phyloP scores from a whole-genome alignment of 2,113 vertebrate genomes.

The Oncorhynchus tshawytscha region DNA sequence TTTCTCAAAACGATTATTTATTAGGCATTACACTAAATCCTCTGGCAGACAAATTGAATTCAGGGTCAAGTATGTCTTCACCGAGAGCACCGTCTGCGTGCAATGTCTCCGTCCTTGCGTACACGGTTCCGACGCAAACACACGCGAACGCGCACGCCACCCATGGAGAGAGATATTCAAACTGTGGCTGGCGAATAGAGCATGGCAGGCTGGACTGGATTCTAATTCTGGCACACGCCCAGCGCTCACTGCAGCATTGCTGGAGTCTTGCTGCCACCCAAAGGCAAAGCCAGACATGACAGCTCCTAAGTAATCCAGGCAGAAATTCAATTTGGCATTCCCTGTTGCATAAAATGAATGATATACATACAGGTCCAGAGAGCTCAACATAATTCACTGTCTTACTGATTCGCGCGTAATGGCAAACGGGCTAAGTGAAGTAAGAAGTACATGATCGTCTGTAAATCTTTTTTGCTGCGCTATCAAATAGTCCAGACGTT shows the following conservation, averaged over 20 bases:
- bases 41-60: background rate
- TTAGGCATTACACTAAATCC: background rate
- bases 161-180: background rate
- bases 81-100: background rate
- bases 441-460: background rate
- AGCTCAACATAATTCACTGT: background rate
- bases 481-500: background rate
- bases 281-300: constrained; percentile 49
- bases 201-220: background rate
- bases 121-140: background rate
- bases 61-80: background rate
- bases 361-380: background rate
- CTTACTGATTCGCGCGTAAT: background rate
- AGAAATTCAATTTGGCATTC: background rate
- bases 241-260: constrained; percentile 9
- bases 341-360: background rate
- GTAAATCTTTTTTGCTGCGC: background rate
- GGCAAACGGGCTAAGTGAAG: background rate
- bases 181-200: background rate
- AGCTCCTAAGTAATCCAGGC: background rate
- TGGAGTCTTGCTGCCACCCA: constrained; percentile 64
- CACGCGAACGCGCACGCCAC: constrained; percentile 1
- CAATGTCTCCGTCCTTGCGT: background rate
- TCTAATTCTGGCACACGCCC: background rate
- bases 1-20: background rate